Conservation (phyloP, 2,113 vertebrate genomes). For the Thalassarche chlororhynchos region DNA sequence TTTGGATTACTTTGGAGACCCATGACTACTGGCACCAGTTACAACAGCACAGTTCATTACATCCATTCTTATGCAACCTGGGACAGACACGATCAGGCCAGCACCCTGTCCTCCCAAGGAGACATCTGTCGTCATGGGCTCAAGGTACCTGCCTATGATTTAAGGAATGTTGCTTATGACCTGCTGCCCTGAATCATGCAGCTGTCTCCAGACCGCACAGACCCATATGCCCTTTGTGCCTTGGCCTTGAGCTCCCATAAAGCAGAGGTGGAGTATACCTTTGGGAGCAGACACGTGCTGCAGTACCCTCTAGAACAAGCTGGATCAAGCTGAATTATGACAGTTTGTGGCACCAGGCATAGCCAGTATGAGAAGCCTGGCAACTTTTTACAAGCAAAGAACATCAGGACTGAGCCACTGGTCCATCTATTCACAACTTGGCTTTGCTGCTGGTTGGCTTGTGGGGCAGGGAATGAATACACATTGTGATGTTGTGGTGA, state of each 20-base stretch:
- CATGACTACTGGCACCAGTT: background rate
- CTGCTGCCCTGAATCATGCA: background rate
- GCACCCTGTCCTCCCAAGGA: background rate
- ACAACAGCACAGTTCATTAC: background rate
- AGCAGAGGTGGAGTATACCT: background rate
- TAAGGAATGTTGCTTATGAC: background rate
- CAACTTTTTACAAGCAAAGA: background rate
- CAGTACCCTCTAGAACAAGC: background rate
- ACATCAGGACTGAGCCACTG: background rate
- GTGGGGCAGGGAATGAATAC: background rate
- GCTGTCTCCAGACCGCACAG: background rate
- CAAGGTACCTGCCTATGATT: background rate
- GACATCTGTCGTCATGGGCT: background rate
- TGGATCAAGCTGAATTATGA: background rate
- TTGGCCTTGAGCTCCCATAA: background rate
- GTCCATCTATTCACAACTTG: background rate
- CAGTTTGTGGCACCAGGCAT: background rate
- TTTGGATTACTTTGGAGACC: background rate
- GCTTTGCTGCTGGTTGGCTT: background rate
- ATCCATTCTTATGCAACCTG: background rate
- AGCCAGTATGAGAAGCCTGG: background rate
- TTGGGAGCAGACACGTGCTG: background rate
- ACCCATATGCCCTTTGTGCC: background rate
- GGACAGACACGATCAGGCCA: background rate
- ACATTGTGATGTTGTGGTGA: background rate